Percentiles rank a stretch among this genome's conserved stretches.
Evolutionary conservation across 2,888 invertebrate species (phyloP).

Genomic region (Eupithecia subumbrata): DNA sequence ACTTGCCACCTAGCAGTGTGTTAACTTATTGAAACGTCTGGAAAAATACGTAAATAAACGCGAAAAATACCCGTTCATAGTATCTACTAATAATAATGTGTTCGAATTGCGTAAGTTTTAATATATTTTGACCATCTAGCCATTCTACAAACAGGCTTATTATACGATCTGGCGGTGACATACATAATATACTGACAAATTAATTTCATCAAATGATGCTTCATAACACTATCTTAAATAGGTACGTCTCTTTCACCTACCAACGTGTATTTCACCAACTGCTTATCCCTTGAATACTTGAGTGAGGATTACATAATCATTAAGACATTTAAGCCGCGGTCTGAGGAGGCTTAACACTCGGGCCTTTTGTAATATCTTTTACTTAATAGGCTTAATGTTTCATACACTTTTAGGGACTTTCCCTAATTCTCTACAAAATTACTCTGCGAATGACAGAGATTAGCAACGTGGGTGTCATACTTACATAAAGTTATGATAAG

Average conservation of each 20-base stretch:
- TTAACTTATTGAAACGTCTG: no score
- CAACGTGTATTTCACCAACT: conserved; percentile 7
- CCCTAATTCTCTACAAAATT: conserved; percentile 29
- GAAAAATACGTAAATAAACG: no score
- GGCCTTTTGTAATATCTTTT: conserved; percentile 34
- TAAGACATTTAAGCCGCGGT: conserved; percentile 30
- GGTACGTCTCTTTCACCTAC: background rate
- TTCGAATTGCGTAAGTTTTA: no score
- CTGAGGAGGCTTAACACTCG: conserved; percentile 31
- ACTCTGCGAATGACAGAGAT: conserved; percentile 29
- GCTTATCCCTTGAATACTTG: conserved; percentile 28
- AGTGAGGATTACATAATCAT: conserved; percentile 35
- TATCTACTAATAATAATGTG: no score
- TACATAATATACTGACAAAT: background rate
- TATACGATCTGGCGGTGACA: background rate
- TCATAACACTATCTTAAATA: background rate
- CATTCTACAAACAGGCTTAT: background rate
- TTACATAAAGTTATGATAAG: conserved; percentile 20
- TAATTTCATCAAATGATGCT: background rate
- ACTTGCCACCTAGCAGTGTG: no score
- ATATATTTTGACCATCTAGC: background rate
- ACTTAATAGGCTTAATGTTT: conserved; percentile 38
- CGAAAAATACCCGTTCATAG: no score
- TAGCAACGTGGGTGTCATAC: conserved; percentile 26
- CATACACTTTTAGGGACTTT: conserved; percentile 33